phyloP scores from a whole-genome alignment of 1,140 invertebrate genomes.

The Cepaea nemoralis region DNA sequence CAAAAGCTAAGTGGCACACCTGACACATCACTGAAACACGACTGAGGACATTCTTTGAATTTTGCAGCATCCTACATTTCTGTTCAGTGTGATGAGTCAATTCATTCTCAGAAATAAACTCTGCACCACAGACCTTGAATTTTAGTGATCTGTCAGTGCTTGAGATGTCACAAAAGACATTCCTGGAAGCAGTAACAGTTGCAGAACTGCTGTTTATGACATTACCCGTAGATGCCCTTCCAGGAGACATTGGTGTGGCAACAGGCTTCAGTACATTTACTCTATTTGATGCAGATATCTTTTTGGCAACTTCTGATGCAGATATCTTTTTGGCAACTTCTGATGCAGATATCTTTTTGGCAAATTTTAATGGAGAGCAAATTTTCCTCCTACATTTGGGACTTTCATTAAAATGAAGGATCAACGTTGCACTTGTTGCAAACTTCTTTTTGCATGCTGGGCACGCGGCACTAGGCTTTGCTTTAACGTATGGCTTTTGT shows the following conservation, averaged over 20 bases:
- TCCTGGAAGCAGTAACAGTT: not conserved
- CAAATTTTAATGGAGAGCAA: not conserved
- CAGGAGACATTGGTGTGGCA: too few relatives aligned
- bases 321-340: too few relatives aligned
- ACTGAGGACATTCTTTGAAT: not conserved
- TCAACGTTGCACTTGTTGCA: conserved; percentile 22
- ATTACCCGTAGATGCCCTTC: too few relatives aligned
- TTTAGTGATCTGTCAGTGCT: not conserved
- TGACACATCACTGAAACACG: conserved; percentile 5
- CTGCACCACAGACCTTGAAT: not conserved
- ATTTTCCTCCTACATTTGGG: not conserved
- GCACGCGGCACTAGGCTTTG: not conserved
- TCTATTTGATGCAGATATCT: too few relatives aligned
- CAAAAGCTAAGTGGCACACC: not conserved
- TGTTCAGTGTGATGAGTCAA: not conserved
- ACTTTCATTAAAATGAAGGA: not conserved
- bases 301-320: too few relatives aligned
- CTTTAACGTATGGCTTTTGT: not conserved
- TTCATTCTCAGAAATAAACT: not conserved
- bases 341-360: not conserved
- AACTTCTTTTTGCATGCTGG: not conserved
- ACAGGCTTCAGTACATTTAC: too few relatives aligned
- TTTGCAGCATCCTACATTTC: not conserved
- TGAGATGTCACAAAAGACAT: not conserved
- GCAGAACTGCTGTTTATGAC: too few relatives aligned